A percentile compares a stretch with the other conserved stretches of the same genome.
phyloP scores from a whole-genome alignment of 2,113 vertebrate species.

The Promerops cafer region DNA sequence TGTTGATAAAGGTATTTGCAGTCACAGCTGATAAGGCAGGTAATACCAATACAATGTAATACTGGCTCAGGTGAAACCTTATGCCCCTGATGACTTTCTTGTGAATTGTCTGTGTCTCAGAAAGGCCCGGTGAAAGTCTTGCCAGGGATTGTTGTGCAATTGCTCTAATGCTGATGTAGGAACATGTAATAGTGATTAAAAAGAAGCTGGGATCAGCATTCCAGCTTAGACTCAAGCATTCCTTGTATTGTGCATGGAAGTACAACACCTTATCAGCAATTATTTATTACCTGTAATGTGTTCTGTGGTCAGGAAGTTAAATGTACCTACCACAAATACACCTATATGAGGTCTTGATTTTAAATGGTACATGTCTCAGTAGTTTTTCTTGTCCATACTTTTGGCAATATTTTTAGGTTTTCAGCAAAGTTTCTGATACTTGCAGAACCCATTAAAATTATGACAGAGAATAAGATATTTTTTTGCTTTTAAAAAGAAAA shows the following conservation, averaged over 20 bases:
- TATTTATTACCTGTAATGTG: background rate
- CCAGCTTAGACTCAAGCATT: background rate
- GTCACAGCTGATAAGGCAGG: background rate
- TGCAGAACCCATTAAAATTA: background rate
- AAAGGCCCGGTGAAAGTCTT: background rate
- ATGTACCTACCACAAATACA: background rate
- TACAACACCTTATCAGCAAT: background rate
- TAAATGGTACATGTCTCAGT: background rate
- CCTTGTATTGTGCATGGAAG: background rate
- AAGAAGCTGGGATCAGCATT: background rate
- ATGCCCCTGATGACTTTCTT: background rate
- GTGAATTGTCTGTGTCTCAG: background rate
- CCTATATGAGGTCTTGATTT: background rate
- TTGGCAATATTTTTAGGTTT: background rate
- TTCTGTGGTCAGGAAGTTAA: background rate
- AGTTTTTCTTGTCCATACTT: background rate
- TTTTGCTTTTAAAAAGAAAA: background rate
- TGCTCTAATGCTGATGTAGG: background rate
- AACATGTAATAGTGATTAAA: background rate
- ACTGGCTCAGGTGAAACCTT: background rate
- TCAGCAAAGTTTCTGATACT: background rate
- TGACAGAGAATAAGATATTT: background rate
- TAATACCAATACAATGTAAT: background rate
- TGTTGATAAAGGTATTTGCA: background rate
- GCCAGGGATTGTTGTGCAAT: background rate